Evolutionary conservation across 2,797 vertebrate genomes (phyloP), one percentile per base, ranked within the genome.

Genomic region (Tamandua tetradactyla): DNA sequence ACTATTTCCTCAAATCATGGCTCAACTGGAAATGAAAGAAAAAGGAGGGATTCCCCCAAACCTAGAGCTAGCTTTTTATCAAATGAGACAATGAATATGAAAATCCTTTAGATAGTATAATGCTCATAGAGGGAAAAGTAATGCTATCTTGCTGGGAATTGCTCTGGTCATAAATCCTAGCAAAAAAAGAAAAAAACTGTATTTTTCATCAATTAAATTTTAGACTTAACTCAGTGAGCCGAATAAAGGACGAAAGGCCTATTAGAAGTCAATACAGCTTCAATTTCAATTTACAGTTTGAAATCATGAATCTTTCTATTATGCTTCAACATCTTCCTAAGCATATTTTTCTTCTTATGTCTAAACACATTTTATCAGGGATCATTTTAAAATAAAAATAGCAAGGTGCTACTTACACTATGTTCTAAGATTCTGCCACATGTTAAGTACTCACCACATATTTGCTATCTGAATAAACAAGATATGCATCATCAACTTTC

Each of bases 371-470:
- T 32, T 8, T 71, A 35, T 55, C 17, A 20, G 15, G 61, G 79
- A 64, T 83, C 42, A 74, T 55, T 44, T 69, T 72, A 42, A 72
- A 93, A 79, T 52, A 83, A 79, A 91, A 87, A 80, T 20, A 87
- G 30, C 44, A 76, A 89, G 10, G 11, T 88, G 37, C 52, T 57
- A 80, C 62, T 76, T 83, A 57, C 37, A 55, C 37, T 32, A 18
- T 69, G 68, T 80, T 74, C 5, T 62, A 84, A 84, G 32, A 57
- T 57, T 47, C 72, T 68, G 27, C 78, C 59, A 52, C 20, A 61
- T 4, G n/a, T 12, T 83, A 72, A 89, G 74, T 79, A 93, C 37
- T 79, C 35, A 59, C 57, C 27, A n/a, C 72, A 68, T 66, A 72
- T 75, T 27, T 91, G 69, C 88, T 49, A n/a, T 55, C 5, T 52